Percentiles rank a stretch among this genome's conserved stretches.
These are phyloP conservation scores for Papilio gigon DNA, from an alignment of 2,888 invertebrate genomes.

Conservation along the genomic window DNA sequence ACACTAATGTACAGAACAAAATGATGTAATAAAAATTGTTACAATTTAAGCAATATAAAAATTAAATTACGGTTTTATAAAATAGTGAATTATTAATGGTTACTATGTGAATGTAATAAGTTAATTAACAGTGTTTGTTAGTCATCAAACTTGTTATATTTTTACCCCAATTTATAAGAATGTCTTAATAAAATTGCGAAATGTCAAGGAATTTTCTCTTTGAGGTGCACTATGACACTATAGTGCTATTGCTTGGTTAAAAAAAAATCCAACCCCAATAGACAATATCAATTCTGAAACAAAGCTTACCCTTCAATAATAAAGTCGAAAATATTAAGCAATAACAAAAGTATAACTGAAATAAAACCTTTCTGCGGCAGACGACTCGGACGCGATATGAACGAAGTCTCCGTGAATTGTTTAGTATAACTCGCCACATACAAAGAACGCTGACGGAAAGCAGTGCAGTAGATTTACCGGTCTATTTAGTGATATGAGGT, in stretches of 20 bases:
- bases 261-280: neutral
- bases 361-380: slow-evolving; percentile 14
- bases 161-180: neutral
- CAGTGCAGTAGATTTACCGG: too few relatives aligned
- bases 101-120: neutral
- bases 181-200: slow-evolving; percentile 1
- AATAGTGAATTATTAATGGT: neutral
- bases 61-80: too few relatives aligned
- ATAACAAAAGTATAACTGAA: neutral
- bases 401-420: neutral
- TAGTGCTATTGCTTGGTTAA: neutral
- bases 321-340: neutral
- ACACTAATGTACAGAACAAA: slow-evolving; percentile 6
- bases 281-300: neutral
- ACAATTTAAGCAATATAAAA: too few relatives aligned
- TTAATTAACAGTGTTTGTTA: neutral
- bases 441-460: too few relatives aligned
- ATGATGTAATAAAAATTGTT: neutral
- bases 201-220: neutral
- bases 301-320: neutral
- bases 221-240: neutral
- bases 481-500: too few relatives aligned
- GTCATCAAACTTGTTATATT: slow-evolving; percentile 7
- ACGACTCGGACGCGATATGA: neutral
- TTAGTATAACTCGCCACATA: neutral